Evolutionary conservation across 53 echinoderm and acorn worm species (phyloP), one percentile per base, ranked within the genome.

Genomic region (Pentamera pediparva): DNA sequence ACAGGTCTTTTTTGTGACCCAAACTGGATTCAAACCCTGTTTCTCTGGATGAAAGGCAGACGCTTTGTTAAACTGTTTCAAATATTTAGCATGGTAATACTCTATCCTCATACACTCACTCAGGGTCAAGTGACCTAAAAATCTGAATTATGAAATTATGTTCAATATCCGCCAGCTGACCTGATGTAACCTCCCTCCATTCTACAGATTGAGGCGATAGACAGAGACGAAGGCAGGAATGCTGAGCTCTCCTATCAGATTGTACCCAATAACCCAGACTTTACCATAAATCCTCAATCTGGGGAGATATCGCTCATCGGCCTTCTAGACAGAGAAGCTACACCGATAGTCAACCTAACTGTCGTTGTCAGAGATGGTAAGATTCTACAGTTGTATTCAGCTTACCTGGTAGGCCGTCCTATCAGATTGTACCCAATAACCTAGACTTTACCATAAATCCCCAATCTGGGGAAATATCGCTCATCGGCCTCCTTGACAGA

Each of bases 331-430:
- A 53, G 85, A 35, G 96, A 90, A 60, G 61, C 47, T 25, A 69
- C 40, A 5, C 61, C 79, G 1, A 26, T 61, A 3, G 69, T 85
- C 33, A 77, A 39, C 7, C 73, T 90, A 1, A 79, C 76, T 48
- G 75, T 96, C 8, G 79, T 70, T 20, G 91, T 82, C 4, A 62
- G 70, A 56, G 96, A 96, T 32, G 82, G 96, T 91, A 62, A 82
- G 88, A 61, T n/a, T 45, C n/a, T 45, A n/a, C 1, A 45, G 0
- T n/a, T 45, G 47, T 45, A n/a, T 15, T 45, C 13, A 45, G 47
- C 12, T 45, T 45, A 15, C 13, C n/a, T 45, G 47, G n/a, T 15
- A 45, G 47, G 47, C n/a, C 47, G 53, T 50, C 64, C 2, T 90
- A 76, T 32, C 19, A 84, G 26, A 74, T 87, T 38, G 65, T 53